Evolutionary conservation across 2,888 invertebrate genomes (phyloP).

Genomic region (Panopea generosa): DNA sequence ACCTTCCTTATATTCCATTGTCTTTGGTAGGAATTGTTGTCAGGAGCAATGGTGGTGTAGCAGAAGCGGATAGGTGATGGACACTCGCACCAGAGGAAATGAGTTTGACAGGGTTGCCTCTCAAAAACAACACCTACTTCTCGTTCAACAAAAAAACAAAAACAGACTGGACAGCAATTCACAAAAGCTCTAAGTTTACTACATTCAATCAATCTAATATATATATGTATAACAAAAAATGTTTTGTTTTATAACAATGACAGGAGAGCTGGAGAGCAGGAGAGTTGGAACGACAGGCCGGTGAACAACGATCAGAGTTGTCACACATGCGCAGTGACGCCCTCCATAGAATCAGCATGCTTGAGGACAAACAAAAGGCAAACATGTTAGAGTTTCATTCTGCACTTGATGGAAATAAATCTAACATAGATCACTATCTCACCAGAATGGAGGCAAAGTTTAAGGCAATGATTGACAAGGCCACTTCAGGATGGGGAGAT

Average conservation of each 20-base stretch:
- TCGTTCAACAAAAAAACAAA: no score
- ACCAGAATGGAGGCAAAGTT: slow-evolving; percentile 81
- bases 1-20: no score
- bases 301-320: slow-evolving; percentile 73
- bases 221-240: no score
- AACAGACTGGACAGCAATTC: no score
- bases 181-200: no score
- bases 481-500: slow-evolving; percentile 66
- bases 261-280: slow-evolving; percentile 74
- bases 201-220: no score
- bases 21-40: no score
- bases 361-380: slow-evolving; percentile 77
- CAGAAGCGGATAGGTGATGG: no score
- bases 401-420: slow-evolving; percentile 68
- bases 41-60: no score
- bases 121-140: no score
- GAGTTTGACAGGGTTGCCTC: no score
- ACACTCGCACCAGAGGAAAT: no score
- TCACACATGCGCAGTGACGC: slow-evolving; percentile 77
- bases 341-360: slow-evolving; percentile 73
- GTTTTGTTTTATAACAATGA: slow-evolving; percentile 66
- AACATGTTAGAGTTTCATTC: slow-evolving; percentile 75
- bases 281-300: slow-evolving; percentile 71
- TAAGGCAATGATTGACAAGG: slow-evolving; percentile 74
- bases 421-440: slow-evolving; percentile 71